Percentiles rank a stretch among this genome's conserved stretches.
Conservation (phyloP, 1,140 invertebrate species). For the Ladona fulva region DNA sequence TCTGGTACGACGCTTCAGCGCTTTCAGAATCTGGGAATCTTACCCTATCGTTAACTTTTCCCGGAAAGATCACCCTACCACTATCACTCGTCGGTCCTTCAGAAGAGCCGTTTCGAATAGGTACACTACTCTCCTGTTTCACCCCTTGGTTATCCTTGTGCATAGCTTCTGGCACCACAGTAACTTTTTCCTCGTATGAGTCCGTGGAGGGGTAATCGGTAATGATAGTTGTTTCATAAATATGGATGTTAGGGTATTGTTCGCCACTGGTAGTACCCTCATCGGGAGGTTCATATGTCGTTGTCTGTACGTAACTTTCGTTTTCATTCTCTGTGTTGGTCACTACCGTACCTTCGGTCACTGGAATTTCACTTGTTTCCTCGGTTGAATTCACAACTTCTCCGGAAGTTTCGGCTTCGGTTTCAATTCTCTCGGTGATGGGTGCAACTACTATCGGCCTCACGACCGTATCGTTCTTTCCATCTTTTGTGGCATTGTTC, state of each 20-base stretch:
- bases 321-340: too few relatives aligned
- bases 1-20: background rate
- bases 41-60: background rate
- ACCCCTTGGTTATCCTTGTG: background rate
- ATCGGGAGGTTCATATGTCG: too few relatives aligned
- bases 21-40: background rate
- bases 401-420: too few relatives aligned
- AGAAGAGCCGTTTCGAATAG: too few relatives aligned
- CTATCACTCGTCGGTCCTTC: too few relatives aligned
- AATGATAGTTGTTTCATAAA: background rate
- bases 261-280: background rate
- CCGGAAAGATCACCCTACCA: background rate
- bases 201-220: background rate
- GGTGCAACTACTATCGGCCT: background rate
- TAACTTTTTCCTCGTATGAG: background rate
- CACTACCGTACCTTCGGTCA: too few relatives aligned
- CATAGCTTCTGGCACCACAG: background rate
- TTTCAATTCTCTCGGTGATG: too few relatives aligned
- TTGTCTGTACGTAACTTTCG: too few relatives aligned
- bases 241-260: background rate
- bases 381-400: background rate
- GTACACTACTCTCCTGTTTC: too few relatives aligned
- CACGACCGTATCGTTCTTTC: background rate
- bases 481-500: background rate
- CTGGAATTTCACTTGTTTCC: background rate